phyloP scores from a whole-genome alignment of 2,113 vertebrate species.

The Leptocoma aspasia region DNA sequence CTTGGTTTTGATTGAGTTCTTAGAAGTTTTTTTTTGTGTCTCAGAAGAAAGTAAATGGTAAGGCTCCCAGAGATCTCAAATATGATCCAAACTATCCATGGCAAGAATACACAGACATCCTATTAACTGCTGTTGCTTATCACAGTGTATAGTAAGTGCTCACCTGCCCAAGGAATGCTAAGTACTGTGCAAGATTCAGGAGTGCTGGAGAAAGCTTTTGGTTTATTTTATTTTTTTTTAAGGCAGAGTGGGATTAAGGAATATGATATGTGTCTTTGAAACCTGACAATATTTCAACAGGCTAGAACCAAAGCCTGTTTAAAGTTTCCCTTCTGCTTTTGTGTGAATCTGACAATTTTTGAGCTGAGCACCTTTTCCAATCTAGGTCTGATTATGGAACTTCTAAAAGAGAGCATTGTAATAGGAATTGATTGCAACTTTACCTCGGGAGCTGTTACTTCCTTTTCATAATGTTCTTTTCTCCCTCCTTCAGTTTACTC shows the following conservation, averaged over 20 bases:
- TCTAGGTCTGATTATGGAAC: neutral
- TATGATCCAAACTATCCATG: neutral
- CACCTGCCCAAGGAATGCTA: neutral
- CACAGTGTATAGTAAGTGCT: neutral
- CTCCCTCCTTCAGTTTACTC: neutral
- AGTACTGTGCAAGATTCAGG: neutral
- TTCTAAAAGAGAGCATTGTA: neutral
- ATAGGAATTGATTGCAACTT: conserved; percentile 3
- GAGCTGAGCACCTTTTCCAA: neutral
- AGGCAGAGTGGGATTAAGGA: neutral
- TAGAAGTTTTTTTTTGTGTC: neutral
- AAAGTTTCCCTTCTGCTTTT: neutral
- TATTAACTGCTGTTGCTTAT: neutral
- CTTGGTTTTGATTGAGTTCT: neutral
- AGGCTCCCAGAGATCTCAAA: neutral
- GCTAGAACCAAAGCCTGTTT: neutral
- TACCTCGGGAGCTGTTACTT: neutral
- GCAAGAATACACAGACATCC: neutral
- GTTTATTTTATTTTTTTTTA: neutral
- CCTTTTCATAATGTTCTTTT: neutral
- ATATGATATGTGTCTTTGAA: neutral
- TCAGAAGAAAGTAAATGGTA: neutral
- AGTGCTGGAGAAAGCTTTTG: neutral
- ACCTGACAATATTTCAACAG: neutral
- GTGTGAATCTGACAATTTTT: neutral